These are phyloP conservation scores for Tryphoninae sp. DNA, from an alignment of 2,888 invertebrate species.

Conservation along the genomic window DNA sequence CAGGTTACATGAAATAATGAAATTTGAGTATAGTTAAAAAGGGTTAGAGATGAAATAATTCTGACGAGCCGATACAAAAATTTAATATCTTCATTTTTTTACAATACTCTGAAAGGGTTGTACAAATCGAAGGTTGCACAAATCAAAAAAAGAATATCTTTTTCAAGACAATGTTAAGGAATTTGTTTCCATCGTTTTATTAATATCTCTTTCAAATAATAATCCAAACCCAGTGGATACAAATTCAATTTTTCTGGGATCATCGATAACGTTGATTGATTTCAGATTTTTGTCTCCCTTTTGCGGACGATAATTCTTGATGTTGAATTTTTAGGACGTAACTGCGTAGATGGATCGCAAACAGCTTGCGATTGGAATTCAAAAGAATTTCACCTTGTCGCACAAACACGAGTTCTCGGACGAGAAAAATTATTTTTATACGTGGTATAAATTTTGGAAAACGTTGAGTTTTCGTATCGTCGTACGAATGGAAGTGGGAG, in stretches of 20 bases:
- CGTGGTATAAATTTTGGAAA: background rate
- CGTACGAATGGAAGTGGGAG: background rate
- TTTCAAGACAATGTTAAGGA: too few relatives aligned
- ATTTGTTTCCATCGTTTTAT: background rate
- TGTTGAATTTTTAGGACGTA: background rate
- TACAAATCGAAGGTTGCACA: too few relatives aligned
- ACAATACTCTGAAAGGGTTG: too few relatives aligned
- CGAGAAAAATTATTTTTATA: constrained; percentile 22
- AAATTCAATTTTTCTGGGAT: background rate
- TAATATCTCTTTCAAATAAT: background rate
- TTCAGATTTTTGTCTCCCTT: background rate
- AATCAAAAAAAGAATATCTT: too few relatives aligned
- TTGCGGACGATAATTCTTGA: background rate
- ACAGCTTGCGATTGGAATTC: constrained; percentile 12
- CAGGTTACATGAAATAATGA: too few relatives aligned
- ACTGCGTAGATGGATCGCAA: background rate
- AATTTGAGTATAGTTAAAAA: background rate
- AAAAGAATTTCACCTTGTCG: constrained; percentile 6
- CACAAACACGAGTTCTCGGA: background rate
- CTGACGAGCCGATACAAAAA: background rate
- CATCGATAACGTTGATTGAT: background rate
- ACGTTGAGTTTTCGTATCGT: background rate
- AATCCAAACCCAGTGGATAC: background rate
- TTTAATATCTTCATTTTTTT: too few relatives aligned
- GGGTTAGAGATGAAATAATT: background rate